These are phyloP conservation scores for Dermolepida albohirtum DNA, from an alignment of 2,888 invertebrate species.

Conservation along the genomic window DNA sequence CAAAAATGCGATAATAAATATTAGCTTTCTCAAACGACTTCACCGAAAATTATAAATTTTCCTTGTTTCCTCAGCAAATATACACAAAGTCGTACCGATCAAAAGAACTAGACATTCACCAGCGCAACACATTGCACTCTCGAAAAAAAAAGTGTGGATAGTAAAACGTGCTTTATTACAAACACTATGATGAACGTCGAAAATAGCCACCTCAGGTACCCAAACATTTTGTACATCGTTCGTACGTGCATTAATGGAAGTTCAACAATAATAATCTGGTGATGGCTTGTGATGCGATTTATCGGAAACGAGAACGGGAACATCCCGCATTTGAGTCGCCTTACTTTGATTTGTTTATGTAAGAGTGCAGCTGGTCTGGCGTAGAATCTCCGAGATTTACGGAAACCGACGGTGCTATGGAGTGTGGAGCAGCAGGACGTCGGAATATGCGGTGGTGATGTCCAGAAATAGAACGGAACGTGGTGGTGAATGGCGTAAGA, in stretches of 20 bases:
- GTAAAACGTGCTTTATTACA: slow-evolving; percentile 33
- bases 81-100: slow-evolving; percentile 25
- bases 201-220: slow-evolving; percentile 21
- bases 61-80: slow-evolving; percentile 9
- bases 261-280: slow-evolving; percentile 17
- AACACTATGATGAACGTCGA: slow-evolving; percentile 31
- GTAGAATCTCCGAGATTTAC: slow-evolving; percentile 30
- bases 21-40: slow-evolving; percentile 4
- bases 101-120: slow-evolving; percentile 26
- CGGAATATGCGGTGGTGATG: slow-evolving; percentile 29
- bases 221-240: too few species aligned
- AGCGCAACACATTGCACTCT: slow-evolving; percentile 34
- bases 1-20: slow-evolving; percentile 13
- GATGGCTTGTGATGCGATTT: slow-evolving; percentile 21
- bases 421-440: not conserved
- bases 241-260: not conserved
- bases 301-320: slow-evolving; percentile 22
- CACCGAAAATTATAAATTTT: slow-evolving; percentile 6
- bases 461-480: slow-evolving; percentile 24
- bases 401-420: slow-evolving; percentile 4
- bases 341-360: slow-evolving; percentile 29
- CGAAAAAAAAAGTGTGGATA: slow-evolving; percentile 21
- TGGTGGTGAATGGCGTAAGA: slow-evolving; percentile 18
- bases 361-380: slow-evolving; percentile 35
- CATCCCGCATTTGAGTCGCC: not conserved